A percentile compares a stretch with the other conserved stretches of the same genome.
phyloP scores from a whole-genome alignment of 1,140 invertebrate species.

The Leptinotarsa lineolata region DNA sequence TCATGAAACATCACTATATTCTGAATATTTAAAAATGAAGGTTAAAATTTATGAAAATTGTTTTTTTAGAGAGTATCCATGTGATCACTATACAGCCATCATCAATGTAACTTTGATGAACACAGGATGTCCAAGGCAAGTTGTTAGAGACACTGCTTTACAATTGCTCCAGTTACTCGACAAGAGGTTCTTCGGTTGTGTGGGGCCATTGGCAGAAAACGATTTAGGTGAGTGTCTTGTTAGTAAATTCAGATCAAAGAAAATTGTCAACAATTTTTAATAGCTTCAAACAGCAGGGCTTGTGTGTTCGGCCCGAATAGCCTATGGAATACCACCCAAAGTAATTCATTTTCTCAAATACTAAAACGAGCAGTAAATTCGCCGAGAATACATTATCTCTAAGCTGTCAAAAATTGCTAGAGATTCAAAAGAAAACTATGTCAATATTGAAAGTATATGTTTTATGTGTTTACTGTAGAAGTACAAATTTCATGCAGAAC shows the following conservation, averaged over 20 bases:
- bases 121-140: slow-evolving; percentile 89
- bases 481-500: too few species aligned
- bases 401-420: too few species aligned
- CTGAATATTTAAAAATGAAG: slow-evolving; percentile 1
- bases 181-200: slow-evolving; percentile 90
- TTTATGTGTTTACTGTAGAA: too few species aligned
- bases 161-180: slow-evolving; percentile 93
- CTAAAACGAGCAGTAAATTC: too few species aligned
- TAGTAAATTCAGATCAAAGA: background rate
- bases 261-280: too few species aligned
- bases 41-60: background rate
- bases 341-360: too few species aligned
- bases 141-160: slow-evolving; percentile 89
- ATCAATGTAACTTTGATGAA: slow-evolving; percentile 97
- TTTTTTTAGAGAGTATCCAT: slow-evolving; percentile 89
- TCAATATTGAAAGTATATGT: too few species aligned
- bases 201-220: slow-evolving; percentile 70
- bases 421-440: too few species aligned
- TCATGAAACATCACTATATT: background rate
- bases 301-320: too few species aligned
- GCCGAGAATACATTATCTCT: too few species aligned
- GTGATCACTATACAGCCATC: slow-evolving; percentile 96
- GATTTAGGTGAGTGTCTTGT: slow-evolving; percentile 63
- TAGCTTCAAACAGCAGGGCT: too few species aligned
- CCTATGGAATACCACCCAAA: too few species aligned